Percentiles rank a stretch among this genome's conserved stretches.
Evolutionary conservation across 2,113 vertebrate species (phyloP).

Genomic region (Aegotheles bennettii): DNA sequence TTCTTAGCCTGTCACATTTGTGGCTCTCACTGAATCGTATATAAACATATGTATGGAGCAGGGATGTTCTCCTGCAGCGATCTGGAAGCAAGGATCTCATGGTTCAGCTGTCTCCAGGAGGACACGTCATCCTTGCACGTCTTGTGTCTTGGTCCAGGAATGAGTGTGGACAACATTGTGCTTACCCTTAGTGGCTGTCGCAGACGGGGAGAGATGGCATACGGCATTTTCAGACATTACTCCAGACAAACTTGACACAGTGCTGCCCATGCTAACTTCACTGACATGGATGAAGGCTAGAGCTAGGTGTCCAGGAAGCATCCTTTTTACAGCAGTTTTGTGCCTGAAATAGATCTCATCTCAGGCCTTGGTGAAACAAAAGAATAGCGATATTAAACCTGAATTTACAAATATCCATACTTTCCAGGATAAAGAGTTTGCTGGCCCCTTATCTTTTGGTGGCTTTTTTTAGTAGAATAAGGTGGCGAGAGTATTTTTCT

Average conservation of each 20-base stretch:
- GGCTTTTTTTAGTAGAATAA: neutral
- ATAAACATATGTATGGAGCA: neutral
- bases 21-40: neutral
- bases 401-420: neutral
- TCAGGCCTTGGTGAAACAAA: neutral
- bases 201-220: neutral
- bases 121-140: rapidly evolving
- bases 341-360: neutral
- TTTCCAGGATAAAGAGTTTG: neutral
- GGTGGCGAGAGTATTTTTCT: neutral
- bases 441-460: neutral
- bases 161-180: rapidly evolving
- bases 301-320: neutral
- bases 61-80: neutral
- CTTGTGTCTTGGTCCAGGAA: neutral
- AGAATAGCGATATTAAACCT: neutral
- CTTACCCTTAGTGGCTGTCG: neutral
- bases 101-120: neutral
- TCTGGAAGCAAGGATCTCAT: neutral
- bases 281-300: neutral
- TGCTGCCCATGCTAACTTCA: neutral
- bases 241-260: neutral
- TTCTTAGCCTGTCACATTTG: neutral
- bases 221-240: neutral
- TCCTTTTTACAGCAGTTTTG: neutral